phyloP scores from a whole-genome alignment of 2,888 invertebrate genomes.

The Acanthococcus lagerstroemiae region DNA sequence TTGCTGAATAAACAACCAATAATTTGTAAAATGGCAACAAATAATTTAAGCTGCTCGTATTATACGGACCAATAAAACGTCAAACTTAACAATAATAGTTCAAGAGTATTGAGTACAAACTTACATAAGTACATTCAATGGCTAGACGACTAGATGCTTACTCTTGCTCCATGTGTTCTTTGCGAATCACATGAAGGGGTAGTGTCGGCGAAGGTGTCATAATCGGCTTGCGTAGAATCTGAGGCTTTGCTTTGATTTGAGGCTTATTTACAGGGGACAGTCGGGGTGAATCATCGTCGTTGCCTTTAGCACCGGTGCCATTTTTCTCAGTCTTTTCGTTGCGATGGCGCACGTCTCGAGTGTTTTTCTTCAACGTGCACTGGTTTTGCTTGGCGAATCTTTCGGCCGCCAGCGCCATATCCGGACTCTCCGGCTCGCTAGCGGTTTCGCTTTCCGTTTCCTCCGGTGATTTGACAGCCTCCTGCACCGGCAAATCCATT shows the following conservation, averaged over 20 bases:
- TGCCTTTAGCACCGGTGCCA: constrained; percentile 5
- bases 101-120: no score
- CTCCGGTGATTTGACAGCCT: constrained; percentile 21
- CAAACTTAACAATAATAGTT: no score
- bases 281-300: constrained; percentile 20
- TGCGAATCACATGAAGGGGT: constrained; percentile 7
- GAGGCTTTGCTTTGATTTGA: constrained; percentile 68
- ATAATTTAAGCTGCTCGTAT: no score
- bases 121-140: no score
- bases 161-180: constrained; percentile 11
- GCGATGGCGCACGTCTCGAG: constrained; percentile 40
- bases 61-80: no score
- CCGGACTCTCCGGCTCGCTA: constrained; percentile 48
- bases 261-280: constrained; percentile 52
- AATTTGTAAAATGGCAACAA: no score
- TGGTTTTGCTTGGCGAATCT: constrained; percentile 69
- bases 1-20: no score
- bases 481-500: constrained; percentile 62
- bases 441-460: not conserved
- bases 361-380: constrained; percentile 63
- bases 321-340: constrained; percentile 18
- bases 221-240: constrained; percentile 60
- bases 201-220: constrained; percentile 41
- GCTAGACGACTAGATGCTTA: no score
- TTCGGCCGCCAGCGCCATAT: constrained; percentile 64